Evolutionary conservation across 2,113 vertebrate species (phyloP).

Genomic region (Alectura lathami): DNA sequence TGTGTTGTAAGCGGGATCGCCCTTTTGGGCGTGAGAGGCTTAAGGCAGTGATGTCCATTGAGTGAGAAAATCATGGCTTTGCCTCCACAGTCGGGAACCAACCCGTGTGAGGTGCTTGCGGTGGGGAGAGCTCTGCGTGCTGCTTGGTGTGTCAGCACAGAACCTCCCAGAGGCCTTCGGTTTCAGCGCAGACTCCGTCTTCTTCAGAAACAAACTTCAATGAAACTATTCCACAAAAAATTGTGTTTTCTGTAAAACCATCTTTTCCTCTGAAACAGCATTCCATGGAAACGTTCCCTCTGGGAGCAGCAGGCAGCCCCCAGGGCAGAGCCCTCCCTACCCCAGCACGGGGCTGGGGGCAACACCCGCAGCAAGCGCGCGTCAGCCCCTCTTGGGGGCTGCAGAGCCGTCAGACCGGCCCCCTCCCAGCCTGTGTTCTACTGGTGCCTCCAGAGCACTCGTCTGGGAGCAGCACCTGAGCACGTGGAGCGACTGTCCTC

Average conservation of each 20-base stretch:
- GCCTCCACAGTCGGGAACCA: neutral
- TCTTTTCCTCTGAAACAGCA: neutral
- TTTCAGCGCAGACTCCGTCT: neutral
- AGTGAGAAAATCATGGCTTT: neutral
- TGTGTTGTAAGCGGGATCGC: neutral
- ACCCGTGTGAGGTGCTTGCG: fast-evolving
- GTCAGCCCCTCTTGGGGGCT: neutral
- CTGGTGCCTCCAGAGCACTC: neutral
- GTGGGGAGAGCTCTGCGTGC: neutral
- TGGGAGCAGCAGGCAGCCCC: neutral
- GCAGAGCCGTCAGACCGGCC: fast-evolving
- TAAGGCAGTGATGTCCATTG: fast-evolving
- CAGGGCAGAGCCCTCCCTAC: neutral
- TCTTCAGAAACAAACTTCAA: neutral
- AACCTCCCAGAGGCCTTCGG: neutral
- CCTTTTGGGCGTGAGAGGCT: neutral
- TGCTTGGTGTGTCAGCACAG: neutral
- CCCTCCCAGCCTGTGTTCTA: fast-evolving
- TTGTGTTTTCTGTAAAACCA: neutral
- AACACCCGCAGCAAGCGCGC: fast-evolving
- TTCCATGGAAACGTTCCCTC: neutral
- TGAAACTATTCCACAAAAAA: neutral
- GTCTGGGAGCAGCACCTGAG: neutral
- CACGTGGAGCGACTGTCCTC: neutral
- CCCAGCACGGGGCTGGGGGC: fast-evolving